These are phyloP conservation scores for Phortica variegata DNA, from an alignment of 1,140 invertebrate genomes.

Conservation along the genomic window DNA sequence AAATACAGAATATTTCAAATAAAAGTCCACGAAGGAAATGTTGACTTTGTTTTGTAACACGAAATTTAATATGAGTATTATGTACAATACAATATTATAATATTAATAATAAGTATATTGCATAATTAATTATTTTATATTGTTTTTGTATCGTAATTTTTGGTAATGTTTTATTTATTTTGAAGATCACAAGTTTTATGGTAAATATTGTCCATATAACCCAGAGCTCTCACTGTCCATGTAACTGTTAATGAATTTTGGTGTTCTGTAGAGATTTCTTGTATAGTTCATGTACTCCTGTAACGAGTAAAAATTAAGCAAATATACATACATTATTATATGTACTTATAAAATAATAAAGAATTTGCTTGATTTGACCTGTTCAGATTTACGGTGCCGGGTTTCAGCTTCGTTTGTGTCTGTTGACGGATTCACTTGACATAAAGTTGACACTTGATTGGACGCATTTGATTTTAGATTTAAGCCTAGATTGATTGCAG, in stretches of 20 bases:
- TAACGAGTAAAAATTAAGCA: neutral
- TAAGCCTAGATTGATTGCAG: slow-evolving; percentile 38
- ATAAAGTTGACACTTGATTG: slow-evolving; percentile 13
- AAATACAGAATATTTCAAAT: too few relatives aligned
- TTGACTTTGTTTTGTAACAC: too few relatives aligned
- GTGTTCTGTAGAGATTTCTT: slow-evolving; percentile 34
- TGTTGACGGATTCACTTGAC: slow-evolving; percentile 25
- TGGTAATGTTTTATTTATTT: too few relatives aligned
- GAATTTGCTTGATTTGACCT: slow-evolving; percentile 16
- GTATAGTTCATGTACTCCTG: slow-evolving; percentile 36
- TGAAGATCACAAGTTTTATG: too few relatives aligned
- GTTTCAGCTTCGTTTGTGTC: neutral
- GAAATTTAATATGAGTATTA: too few relatives aligned
- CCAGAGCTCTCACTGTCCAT: slow-evolving; percentile 1
- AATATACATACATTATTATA: neutral
- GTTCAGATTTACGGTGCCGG: slow-evolving; percentile 30
- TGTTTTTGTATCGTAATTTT: too few relatives aligned
- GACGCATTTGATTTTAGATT: slow-evolving; percentile 25
- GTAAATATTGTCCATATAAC: slow-evolving; percentile 19
- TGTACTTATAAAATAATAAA: neutral
- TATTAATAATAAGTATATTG: too few relatives aligned
- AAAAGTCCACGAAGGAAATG: too few relatives aligned
- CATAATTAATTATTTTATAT: too few relatives aligned
- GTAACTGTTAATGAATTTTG: slow-evolving; percentile 20
- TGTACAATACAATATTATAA: too few relatives aligned